Evolutionary conservation across 2,113 vertebrate species (phyloP).

Genomic region (Istiophorus platypterus): DNA sequence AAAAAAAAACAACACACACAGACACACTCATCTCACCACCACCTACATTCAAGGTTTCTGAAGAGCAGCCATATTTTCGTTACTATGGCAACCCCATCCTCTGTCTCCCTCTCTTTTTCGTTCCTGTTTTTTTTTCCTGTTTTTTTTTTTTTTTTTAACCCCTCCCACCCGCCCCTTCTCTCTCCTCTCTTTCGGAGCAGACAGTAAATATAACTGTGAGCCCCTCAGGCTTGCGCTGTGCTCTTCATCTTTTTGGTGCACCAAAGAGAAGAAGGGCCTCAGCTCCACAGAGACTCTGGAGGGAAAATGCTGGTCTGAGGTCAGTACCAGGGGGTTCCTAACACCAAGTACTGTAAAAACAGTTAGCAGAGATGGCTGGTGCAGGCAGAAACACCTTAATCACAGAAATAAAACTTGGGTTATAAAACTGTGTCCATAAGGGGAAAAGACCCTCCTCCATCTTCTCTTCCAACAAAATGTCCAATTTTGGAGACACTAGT

Average conservation of each 20-base stretch:
- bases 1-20: conserved; percentile 36
- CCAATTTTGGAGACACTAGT: conserved; percentile 47
- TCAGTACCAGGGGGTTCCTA: conserved; percentile 42
- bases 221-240: conserved; percentile 67
- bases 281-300: conserved; percentile 36
- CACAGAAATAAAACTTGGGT: conserved; percentile 19
- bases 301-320: conserved; percentile 18
- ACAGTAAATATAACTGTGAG: conserved; percentile 76
- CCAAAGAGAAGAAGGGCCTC: conserved; percentile 52
- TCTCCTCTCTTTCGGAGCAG: conserved; percentile 67
- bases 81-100: conserved; percentile 81
- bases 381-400: conserved; percentile 29
- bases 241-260: conserved; percentile 66
- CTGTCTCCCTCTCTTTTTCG: conserved; percentile 74
- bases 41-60: conserved; percentile 85
- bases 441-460: conserved; percentile 31
- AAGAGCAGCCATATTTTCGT: conserved; percentile 84
- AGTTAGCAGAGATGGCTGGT: conserved; percentile 10
- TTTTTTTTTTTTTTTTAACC: conserved; percentile 45
- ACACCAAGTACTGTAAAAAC: conserved; percentile 18
- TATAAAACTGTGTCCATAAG: conserved; percentile 35
- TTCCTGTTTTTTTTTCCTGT: conserved; percentile 52
- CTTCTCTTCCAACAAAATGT: conserved; percentile 38
- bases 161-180: conserved; percentile 63
- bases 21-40: conserved; percentile 76